These are phyloP conservation scores for Megamerina dolium DNA, from an alignment of 2,888 invertebrate genomes.

Conservation along the genomic window DNA sequence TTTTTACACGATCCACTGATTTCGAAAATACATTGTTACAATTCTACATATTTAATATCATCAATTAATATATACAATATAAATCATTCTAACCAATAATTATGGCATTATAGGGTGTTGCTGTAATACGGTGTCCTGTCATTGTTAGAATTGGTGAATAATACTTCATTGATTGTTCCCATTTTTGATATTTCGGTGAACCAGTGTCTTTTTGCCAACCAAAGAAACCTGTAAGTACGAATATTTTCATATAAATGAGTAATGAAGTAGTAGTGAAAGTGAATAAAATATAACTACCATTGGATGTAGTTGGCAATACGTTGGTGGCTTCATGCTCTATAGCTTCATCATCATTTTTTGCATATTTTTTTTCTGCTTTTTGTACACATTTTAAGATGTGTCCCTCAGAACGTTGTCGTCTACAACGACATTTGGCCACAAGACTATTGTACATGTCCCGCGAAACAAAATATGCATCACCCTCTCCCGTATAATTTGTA, in stretches of 20 bases:
- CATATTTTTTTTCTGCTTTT: constrained; percentile 32
- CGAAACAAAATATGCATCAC: constrained; percentile 41
- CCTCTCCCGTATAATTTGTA: constrained; percentile 32
- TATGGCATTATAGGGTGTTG: constrained; percentile 39
- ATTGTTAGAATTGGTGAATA: constrained; percentile 40
- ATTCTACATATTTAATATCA: too few species aligned
- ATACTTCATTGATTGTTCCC: constrained; percentile 44
- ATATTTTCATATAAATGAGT: too few species aligned
- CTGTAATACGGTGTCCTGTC: constrained; percentile 40
- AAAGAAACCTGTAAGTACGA: constrained; percentile 32
- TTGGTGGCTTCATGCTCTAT: background rate
- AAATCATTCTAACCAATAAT: constrained; percentile 41
- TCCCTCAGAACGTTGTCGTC: constrained; percentile 33
- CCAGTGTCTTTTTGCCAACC: constrained; percentile 31
- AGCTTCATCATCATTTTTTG: constrained; percentile 5
- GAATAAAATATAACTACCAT: constrained; percentile 24
- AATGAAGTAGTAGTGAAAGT: too few species aligned
- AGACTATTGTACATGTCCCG: constrained; percentile 40
- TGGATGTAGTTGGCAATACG: constrained; percentile 38
- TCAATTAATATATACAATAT: too few species aligned
- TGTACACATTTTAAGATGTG: constrained; percentile 45
- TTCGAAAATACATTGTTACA: too few species aligned
- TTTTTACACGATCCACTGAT: too few species aligned
- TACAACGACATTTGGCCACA: constrained; percentile 43
- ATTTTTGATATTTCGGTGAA: constrained; percentile 28